phyloP scores from a whole-genome alignment of 2,888 invertebrate genomes.

The Unio pictorum region DNA sequence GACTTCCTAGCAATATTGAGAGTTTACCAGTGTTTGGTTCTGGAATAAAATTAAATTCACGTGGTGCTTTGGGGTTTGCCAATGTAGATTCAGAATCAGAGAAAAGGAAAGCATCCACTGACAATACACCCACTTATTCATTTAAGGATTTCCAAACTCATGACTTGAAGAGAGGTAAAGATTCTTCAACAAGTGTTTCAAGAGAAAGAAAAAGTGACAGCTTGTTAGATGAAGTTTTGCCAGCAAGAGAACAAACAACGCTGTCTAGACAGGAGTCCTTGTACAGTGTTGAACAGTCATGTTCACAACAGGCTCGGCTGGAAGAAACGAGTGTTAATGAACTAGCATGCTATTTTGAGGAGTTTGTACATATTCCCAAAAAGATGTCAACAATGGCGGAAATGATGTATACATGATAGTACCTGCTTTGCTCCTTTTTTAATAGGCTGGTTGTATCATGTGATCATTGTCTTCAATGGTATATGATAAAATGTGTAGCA shows the following conservation, averaged over 20 bases:
- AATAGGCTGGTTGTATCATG: too few relatives aligned
- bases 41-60: background rate
- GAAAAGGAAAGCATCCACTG: too few relatives aligned
- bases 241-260: background rate
- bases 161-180: too few relatives aligned
- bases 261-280: background rate
- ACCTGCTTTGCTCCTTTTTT: too few relatives aligned
- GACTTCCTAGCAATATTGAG: conserved; percentile 4
- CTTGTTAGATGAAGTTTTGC: conserved; percentile 1
- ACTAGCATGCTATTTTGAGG: conserved; percentile 95
- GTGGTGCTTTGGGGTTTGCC: too few relatives aligned
- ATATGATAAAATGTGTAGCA: too few relatives aligned
- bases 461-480: too few relatives aligned
- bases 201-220: background rate
- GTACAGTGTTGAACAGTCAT: conserved; percentile 64
- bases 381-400: conserved; percentile 98
- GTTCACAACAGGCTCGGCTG: conserved; percentile 85
- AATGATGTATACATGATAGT: conserved; percentile 90
- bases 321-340: conserved; percentile 93
- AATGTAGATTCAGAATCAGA: too few relatives aligned
- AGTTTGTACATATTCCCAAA: conserved; percentile 95
- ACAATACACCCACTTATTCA: too few relatives aligned
- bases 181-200: background rate
- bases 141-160: too few relatives aligned
- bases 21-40: conserved; percentile 27